Evolutionary conservation across 2,797 vertebrate genomes (phyloP), one percentile per base, ranked within the genome.

Genomic region (Paramormyrops hopkinsi): DNA sequence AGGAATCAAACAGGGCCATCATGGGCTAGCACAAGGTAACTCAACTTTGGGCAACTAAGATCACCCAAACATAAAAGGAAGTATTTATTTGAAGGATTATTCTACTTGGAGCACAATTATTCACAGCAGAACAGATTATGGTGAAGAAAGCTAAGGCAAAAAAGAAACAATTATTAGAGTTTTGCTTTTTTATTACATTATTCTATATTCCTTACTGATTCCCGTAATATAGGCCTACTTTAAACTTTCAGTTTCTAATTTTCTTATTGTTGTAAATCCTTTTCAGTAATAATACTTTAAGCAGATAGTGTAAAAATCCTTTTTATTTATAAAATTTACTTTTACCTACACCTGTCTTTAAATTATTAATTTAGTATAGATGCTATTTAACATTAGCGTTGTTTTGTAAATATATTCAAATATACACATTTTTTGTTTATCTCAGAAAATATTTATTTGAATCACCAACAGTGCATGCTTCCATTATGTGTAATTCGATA

Each of bases 231-330:
- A 73, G 29, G 33, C 29, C 65, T 73, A 73, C 33, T 73, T 73
- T 37, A 73, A 73, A 73, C 33, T 73, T 37, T 37, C 29, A 73
- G 1, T 37, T 73, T 41, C 6, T 82, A 46, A 41, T 82, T 44
- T 82, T 44, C 76, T 82, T 82, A 82, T n/a, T 46, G 76, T 6
- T 82, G 41, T 82, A 82, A 82, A 82, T 82, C 41, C 5, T n/a
- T 44, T 82, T 46, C 76, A 44, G 37, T 79, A n/a, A 46, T 82
- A 82, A 44, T 82, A 79, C 73, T 79, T 79, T 79, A 79, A 73
- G 65, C 29, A 37, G 37, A 79, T 79, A 82, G 2, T 82, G 37
- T 82, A 73, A 73, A 73, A 73, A 33, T 73, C 12, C 0, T 29
- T 59, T 37, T n/a, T 82, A 46, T 82, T 46, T 44, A 41, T 82